Evolutionary conservation across 2,888 invertebrate species (phyloP), one percentile per base, ranked within the genome.

Genomic region (Lasiommata megera): DNA sequence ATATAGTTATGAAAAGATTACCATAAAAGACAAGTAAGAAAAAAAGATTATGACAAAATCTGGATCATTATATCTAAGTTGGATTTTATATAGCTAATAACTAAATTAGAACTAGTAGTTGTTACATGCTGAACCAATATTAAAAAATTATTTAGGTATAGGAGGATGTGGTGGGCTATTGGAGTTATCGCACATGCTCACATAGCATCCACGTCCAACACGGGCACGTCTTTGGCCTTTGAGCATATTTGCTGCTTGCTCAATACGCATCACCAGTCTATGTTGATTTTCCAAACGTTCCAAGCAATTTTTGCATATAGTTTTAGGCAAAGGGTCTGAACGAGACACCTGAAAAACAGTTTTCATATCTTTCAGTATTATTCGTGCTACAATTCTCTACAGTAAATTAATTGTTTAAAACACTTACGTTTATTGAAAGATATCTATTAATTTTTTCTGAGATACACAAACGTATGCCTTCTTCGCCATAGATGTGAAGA

Each of bases 401-500:
- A 36, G 12, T 46, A 6, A 12, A 18, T 5, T 6, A 36, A 34
- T 1, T 28, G 8, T n/a, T 23, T 14, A 12, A 54, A 61, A 28
- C 55, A 86, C 92, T 86, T 87, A 96, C 96, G 73, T 94, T 95
- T 72, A 96, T 95, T 60, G 96, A 96, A 61, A 96, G 91, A 80
- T 96, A 94, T 73, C 93, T 94, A 84, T 94, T 94, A 72, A 96
- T 95, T 92, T 96, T 96, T 72, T 95, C 94, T 31, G 95, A 93
- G 65, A 96, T 92, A 73, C 93, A 92, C 77, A 96, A 89, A 72
- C 94, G 93, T 76, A 93, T 92, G 51, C 96, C 96, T 87, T 94
- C 95, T 70, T 94, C 94, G 38, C 96, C 95, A 78, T 96, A 96
- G 68, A 96, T 94, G 79, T 96, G 96, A 69, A 96, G 93, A 55